Percentiles rank a stretch among this genome's conserved stretches.
phyloP scores from a whole-genome alignment of 2,113 vertebrate species.

The Scalopus aquaticus region DNA sequence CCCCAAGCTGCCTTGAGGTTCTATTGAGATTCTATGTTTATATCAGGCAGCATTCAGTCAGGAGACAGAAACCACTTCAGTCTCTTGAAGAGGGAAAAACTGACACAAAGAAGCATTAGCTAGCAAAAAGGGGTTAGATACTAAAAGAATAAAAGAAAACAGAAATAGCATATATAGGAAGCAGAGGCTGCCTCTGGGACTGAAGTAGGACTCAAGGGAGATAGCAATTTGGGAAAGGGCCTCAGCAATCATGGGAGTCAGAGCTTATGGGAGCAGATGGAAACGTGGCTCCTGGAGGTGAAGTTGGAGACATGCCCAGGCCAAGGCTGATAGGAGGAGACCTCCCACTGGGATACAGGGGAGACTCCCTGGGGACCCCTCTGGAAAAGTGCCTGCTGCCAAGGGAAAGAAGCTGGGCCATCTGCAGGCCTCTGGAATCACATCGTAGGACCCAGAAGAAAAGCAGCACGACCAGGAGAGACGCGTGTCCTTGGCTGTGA shows the following conservation, averaged over 20 bases:
- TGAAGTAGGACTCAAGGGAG: background rate
- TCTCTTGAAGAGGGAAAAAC: background rate
- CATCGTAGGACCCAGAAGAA: background rate
- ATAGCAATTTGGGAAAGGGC: background rate
- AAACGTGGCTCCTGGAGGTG: fast-evolving
- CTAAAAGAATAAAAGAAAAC: background rate
- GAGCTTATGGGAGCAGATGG: background rate
- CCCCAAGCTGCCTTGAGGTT: background rate
- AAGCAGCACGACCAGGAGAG: background rate
- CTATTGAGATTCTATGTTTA: background rate
- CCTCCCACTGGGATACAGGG: background rate
- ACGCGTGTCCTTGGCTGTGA: background rate
- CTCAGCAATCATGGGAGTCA: background rate
- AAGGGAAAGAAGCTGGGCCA: background rate
- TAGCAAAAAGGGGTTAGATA: background rate
- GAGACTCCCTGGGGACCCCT: background rate
- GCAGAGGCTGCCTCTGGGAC: background rate
- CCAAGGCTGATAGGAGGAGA: background rate
- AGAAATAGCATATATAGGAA: background rate
- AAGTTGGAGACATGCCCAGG: background rate
- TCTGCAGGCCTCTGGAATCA: background rate
- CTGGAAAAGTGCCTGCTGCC: background rate
- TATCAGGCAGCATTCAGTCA: background rate
- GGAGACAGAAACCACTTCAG: background rate
- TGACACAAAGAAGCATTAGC: background rate